Percentiles rank a stretch among this genome's conserved stretches.
These are phyloP conservation scores for Perizoma affinitatum DNA, from an alignment of 2,888 invertebrate species.

Conservation along the genomic window DNA sequence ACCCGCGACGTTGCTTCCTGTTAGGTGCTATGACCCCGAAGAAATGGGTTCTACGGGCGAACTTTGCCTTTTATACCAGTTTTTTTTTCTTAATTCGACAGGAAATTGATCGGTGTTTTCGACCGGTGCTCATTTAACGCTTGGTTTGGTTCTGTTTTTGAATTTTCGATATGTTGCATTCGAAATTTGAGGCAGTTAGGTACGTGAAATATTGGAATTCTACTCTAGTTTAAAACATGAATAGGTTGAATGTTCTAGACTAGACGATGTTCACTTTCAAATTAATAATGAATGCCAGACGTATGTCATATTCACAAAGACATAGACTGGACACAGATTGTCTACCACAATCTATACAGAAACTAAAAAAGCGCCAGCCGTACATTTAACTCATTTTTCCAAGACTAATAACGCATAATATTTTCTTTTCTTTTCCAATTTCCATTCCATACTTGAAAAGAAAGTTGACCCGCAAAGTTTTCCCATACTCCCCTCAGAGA, in stretches of 20 bases:
- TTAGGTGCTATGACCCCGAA: conserved; percentile 82
- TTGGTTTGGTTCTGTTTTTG: conserved; percentile 52
- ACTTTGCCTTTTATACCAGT: conserved; percentile 62
- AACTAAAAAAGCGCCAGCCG: too few species aligned
- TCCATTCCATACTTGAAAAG: conserved; percentile 47
- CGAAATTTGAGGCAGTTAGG: conserved; percentile 4
- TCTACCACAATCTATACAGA: too few species aligned
- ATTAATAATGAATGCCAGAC: too few species aligned
- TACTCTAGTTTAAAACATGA: too few species aligned
- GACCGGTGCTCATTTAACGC: conserved; percentile 72
- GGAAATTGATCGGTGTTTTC: conserved; percentile 76
- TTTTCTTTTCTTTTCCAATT: conserved; percentile 21
- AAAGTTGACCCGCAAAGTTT: conserved; percentile 69
- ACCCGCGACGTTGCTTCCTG: conserved; percentile 80
- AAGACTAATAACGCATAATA: not conserved
- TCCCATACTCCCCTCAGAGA: conserved; percentile 65
- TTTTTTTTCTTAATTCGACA: conserved; percentile 71
- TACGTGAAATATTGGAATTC: too few species aligned
- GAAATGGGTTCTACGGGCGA: conserved; percentile 72
- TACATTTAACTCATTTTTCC: not conserved
- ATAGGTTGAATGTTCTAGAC: too few species aligned
- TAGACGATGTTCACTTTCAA: too few species aligned
- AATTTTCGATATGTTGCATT: conserved; percentile 33
- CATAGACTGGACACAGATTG: too few species aligned
- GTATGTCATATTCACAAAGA: too few species aligned